Evolutionary conservation across 2,797 vertebrate species (phyloP), one percentile per base, ranked within the genome.

Genomic region (Catamblyrhynchus diadema): DNA sequence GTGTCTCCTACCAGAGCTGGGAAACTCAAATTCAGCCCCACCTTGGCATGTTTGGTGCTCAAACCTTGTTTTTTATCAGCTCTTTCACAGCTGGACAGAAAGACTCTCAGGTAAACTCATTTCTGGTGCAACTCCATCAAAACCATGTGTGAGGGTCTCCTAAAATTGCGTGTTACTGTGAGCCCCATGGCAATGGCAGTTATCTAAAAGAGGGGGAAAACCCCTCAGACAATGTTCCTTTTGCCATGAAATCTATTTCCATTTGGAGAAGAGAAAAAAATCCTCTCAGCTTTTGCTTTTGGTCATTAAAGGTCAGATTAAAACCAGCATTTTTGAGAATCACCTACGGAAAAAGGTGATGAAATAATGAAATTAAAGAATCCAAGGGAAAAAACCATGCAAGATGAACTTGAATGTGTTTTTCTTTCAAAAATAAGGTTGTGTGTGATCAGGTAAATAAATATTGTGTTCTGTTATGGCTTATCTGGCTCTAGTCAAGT

Each of bases 401-500:
- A n/a, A 48, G 65, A 51, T 25, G 45, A 80, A 77, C 8, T 54
- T 47, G 6, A 1, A 0, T 3, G 15, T 1, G 1, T 8, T 85
- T 70, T 72, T 41, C 44, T 75, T 86, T 77, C 4, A 86, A n/a
- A 87, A 82, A 24, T 7, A 24, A 1, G 0, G 47, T 12, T 66
- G 24, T 41, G 5, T 41, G 13, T 14, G 21, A 27, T 35, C 21
- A 30, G 27, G 5, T 17, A 27, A 73, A 14, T 62, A 87, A 91
- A 71, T 73, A 14, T 1, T 28, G 4, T 12, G 9, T 30, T 62
- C 16, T 64, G 2, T n/a, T 41, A 12, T 47, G n/a, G 22, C 30
- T 64, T 83, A 0, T 67, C 70, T 75, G n/a, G 10, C 39, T 54
- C 14, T 3, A 28, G 37, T 9, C 35, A 15, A 14, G 37, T n/a